phyloP scores from a whole-genome alignment of 2,888 invertebrate species.

The Saturnia pavonia region DNA sequence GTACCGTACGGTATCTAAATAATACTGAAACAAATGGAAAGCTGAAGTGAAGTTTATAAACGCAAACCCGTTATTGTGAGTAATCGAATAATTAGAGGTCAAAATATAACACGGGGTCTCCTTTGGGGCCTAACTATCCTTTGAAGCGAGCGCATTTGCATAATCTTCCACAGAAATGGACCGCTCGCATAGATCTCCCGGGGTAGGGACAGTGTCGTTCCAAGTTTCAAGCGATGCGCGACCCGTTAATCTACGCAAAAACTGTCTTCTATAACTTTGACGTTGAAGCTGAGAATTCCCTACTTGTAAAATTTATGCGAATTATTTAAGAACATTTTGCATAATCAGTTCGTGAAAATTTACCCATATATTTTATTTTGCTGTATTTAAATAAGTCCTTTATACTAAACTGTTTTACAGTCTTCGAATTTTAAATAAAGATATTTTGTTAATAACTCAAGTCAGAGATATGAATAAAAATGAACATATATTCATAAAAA shows the following conservation, averaged over 20 bases:
- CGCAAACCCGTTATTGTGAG: slow-evolving; percentile 19
- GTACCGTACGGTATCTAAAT: neutral
- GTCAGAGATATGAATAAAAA: neutral
- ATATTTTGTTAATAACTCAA: no score
- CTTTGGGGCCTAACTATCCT: slow-evolving; percentile 28
- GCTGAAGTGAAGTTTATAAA: slow-evolving; percentile 10
- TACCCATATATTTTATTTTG: neutral
- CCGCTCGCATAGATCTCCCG: slow-evolving; percentile 24
- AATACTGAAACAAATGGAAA: neutral
- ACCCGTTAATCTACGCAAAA: neutral
- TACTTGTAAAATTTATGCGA: slow-evolving; percentile 7
- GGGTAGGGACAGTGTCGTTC: slow-evolving; percentile 6
- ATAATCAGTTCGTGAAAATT: slow-evolving; percentile 3
- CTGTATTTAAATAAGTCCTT: neutral
- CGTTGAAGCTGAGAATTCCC: neutral
- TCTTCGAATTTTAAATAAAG: neutral
- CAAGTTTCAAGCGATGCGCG: slow-evolving; percentile 15
- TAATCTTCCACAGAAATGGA: slow-evolving; percentile 41
- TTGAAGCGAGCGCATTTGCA: slow-evolving; percentile 37
- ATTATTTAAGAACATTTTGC: slow-evolving; percentile 8
- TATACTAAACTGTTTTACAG: neutral
- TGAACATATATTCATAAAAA: neutral
- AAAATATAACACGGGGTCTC: slow-evolving; percentile 16
- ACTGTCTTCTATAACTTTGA: neutral
- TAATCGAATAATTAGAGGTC: slow-evolving; percentile 28